A percentile compares a stretch with the other conserved stretches of the same genome.
Evolutionary conservation across 1,140 invertebrate species (phyloP).

Genomic region (Temnothorax curvispinosus): DNA sequence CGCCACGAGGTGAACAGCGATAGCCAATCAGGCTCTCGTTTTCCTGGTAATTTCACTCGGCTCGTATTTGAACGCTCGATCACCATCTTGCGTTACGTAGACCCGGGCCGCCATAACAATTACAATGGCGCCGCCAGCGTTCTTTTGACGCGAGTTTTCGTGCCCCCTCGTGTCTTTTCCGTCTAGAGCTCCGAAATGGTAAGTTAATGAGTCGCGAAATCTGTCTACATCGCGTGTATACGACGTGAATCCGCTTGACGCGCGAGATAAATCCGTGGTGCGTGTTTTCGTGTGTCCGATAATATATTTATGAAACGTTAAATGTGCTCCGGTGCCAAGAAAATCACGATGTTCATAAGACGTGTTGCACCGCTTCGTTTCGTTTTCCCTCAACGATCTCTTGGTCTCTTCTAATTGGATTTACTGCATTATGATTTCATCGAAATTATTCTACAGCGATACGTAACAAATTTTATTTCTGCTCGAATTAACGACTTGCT

Average conservation of each 20-base stretch:
- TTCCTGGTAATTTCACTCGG: not conserved
- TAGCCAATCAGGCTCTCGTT: not conserved
- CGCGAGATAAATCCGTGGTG: constrained; percentile 46
- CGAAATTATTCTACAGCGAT: not conserved
- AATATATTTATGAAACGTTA: constrained; percentile 46
- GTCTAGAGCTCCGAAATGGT: constrained; percentile 79
- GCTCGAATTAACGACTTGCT: not conserved
- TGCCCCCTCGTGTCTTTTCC: constrained; percentile 73
- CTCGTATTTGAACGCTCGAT: not conserved
- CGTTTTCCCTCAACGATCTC: not conserved
- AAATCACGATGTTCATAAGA: constrained; percentile 4
- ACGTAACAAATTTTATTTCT: not conserved
- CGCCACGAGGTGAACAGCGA: not conserved
- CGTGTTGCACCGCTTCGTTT: not conserved
- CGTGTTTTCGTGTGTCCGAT: constrained; percentile 38
- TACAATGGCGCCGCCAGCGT: constrained; percentile 47
- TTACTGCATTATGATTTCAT: not conserved
- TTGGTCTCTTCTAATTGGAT: not conserved
- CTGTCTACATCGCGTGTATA: constrained; percentile 71
- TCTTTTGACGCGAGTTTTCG: constrained; percentile 24
- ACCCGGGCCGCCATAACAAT: constrained; percentile 18
- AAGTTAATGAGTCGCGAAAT: constrained; percentile 75
- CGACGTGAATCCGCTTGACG: constrained; percentile 23
- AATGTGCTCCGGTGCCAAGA: not conserved
- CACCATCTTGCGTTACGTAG: not conserved